A percentile compares a stretch with the other conserved stretches of the same genome.
Conservation (phyloP, 1,140 invertebrate genomes). For the Cydia pomonella region DNA sequence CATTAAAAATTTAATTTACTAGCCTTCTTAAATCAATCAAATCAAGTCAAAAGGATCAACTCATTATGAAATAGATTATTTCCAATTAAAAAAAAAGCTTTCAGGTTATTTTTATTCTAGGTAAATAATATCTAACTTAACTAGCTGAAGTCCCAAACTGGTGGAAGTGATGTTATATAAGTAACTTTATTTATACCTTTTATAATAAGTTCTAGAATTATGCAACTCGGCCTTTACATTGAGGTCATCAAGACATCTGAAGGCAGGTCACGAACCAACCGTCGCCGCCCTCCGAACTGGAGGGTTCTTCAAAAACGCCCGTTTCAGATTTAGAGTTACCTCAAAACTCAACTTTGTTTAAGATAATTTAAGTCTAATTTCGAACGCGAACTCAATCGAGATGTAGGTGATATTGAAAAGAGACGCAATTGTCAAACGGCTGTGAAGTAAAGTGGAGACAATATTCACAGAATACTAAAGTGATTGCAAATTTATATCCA, state of each 20-base stretch:
- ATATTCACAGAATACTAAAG: constrained; percentile 30
- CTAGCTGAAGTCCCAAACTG: neutral
- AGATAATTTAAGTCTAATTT: neutral
- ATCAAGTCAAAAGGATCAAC: no score
- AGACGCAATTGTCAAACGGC: constrained; percentile 16
- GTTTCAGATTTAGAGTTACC: neutral
- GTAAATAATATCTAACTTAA: neutral
- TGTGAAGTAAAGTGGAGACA: constrained; percentile 14
- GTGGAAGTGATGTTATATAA: neutral
- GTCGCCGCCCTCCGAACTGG: neutral
- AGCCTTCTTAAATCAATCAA: no score
- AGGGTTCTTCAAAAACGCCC: neutral
- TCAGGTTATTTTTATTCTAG: neutral
- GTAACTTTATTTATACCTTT: neutral
- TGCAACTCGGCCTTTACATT: neutral
- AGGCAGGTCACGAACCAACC: constrained; percentile 19
- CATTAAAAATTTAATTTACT: no score
- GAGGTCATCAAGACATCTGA: neutral
- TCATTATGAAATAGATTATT: neutral
- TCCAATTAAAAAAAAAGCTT: neutral
- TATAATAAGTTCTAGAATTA: neutral
- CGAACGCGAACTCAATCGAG: neutral
- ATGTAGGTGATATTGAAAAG: neutral
- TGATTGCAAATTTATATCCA: constrained; percentile 26
- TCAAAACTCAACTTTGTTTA: neutral